These are phyloP conservation scores for Ginglymostoma cirratum DNA, from an alignment of 2,113 vertebrate genomes.

Conservation along the genomic window DNA sequence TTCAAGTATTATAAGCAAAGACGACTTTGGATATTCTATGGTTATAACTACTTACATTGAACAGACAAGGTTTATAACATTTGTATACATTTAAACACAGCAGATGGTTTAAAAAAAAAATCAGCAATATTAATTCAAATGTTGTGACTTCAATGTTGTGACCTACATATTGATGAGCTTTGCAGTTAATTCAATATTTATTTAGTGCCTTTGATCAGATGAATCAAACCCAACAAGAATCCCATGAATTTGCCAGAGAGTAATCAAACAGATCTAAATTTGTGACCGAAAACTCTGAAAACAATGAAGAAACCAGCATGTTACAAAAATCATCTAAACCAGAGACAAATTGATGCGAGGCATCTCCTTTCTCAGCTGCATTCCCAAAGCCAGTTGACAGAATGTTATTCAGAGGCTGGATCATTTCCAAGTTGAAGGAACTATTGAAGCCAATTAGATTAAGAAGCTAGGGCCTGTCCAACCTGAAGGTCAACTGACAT, in stretches of 20 bases:
- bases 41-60: not conserved
- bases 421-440: not conserved
- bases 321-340: not conserved
- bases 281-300: not conserved
- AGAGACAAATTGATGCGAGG: not conserved
- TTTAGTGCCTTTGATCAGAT: constrained; percentile 32
- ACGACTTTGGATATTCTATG: not conserved
- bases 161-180: not conserved
- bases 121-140: not conserved
- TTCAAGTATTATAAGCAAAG: not conserved
- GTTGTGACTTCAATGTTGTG: constrained; percentile 12
- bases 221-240: not conserved
- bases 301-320: not conserved
- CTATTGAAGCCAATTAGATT: constrained; percentile 32
- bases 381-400: not conserved
- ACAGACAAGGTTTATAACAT: not conserved
- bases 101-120: not conserved
- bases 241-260: not conserved
- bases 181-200: constrained; percentile 30
- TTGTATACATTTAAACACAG: constrained; percentile 20
- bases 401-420: not conserved
- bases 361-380: not conserved
- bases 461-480: not conserved
- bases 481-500: constrained; percentile 24
- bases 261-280: not conserved